Evolutionary conservation across 30 jellyfish, hydroid and myxozoan species (phyloP).

Genomic region (Hydra vulgaris): DNA sequence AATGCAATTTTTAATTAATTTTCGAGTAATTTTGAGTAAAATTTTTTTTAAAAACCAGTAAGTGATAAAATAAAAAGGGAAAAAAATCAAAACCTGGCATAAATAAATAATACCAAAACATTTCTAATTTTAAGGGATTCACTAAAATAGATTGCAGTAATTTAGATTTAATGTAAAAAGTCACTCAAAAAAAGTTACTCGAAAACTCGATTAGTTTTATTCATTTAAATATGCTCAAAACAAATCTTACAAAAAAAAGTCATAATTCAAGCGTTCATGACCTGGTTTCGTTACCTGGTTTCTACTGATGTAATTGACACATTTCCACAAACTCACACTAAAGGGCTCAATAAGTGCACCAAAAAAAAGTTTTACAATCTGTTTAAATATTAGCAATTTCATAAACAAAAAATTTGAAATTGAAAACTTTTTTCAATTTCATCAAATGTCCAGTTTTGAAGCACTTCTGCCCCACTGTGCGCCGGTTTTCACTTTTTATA

Average conservation of each 20-base stretch:
- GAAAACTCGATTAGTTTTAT: background rate
- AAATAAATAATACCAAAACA: background rate
- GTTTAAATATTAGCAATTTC: background rate
- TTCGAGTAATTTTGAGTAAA: no score
- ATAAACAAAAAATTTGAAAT: background rate
- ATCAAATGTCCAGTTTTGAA: no score
- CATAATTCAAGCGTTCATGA: background rate
- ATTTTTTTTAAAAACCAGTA: no score
- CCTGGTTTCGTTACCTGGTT: background rate
- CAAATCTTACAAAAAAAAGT: background rate
- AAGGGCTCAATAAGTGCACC: background rate
- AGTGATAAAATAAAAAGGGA: background rate
- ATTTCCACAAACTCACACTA: background rate
- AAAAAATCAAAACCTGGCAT: background rate
- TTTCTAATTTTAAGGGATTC: background rate
- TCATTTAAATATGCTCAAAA: background rate
- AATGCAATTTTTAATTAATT: no score
- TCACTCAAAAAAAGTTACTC: background rate
- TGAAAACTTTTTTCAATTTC: no score
- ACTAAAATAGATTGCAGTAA: background rate
- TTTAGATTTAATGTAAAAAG: background rate
- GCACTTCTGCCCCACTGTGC: no score
- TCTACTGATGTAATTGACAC: background rate
- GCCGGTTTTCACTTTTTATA: no score
- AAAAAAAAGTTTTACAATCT: background rate